Evolutionary conservation across 2,113 vertebrate genomes (phyloP), one percentile per base, ranked within the genome.

Genomic region (Nanger granti): DNA sequence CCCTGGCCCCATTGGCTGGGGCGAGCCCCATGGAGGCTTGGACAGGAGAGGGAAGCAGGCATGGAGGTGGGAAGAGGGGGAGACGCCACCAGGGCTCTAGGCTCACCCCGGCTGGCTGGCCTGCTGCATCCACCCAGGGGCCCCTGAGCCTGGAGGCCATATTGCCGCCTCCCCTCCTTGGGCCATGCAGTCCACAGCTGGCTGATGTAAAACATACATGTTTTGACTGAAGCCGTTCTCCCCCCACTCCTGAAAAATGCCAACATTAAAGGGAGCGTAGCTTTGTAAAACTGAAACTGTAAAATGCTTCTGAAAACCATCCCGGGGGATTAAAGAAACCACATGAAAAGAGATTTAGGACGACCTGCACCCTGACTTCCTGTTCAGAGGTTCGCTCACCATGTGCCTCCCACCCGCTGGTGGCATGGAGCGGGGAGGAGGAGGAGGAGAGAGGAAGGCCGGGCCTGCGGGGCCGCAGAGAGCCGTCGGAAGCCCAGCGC

Each of bases 261-360:
- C 99, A 99, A 99, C 99, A 99, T 99, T 99, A 99, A 99, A 99
- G 99, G 99, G 98, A 99, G 98, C 98, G 98, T 98, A 99, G 99
- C 99, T 99, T 99, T 99, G 99, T 99, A 99, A 99, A 99, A 98
- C 98, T 99, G 98, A 98, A 99, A 99, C 99, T 99, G 98, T 99
- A 99, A 99, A 99, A 99, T 96, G 98, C 98, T 98, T 99, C 99
- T 99, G 99, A 99, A 99, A 99, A 98, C 97, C 98, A 99, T 99
- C 99, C 99, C 99, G 99, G 99, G 98, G 99, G 99, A 99, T 99
- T 99, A 99, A 99, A 99, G 99, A 98, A 99, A 99, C 99, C 99
- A 99, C 99, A 99, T 99, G 99, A 99, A 99, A 99, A 98, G 98
- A 97, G 92, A 98, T 99, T 98, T 94, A 98, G 98, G 98, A 97